phyloP scores from a whole-genome alignment of 2,113 vertebrate genomes.

The Furnarius figulus region DNA sequence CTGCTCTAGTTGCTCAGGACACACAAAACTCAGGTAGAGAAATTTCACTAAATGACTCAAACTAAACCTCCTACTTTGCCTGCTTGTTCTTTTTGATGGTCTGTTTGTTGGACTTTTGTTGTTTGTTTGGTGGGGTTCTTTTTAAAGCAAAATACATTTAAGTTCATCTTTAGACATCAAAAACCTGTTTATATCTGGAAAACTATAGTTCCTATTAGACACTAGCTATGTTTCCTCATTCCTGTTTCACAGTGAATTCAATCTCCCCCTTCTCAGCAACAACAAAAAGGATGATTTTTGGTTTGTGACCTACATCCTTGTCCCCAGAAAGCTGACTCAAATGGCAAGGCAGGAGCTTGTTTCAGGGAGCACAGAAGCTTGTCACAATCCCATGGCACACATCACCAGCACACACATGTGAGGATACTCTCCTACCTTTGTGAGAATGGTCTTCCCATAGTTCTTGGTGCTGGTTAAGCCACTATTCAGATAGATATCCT shows the following conservation, averaged over 20 bases:
- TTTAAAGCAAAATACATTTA: neutral
- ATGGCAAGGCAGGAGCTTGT: neutral
- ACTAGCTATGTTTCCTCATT: neutral
- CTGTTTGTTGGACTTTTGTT: neutral
- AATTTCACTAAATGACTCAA: neutral
- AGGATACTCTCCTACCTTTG: constrained; percentile 82
- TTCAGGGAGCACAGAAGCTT: neutral
- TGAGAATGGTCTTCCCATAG: constrained; percentile 98
- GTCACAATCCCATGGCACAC: neutral
- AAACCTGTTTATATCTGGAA: neutral
- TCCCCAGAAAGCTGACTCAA: neutral
- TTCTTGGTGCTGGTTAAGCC: constrained; percentile 98
- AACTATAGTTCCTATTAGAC: neutral
- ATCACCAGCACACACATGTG: rapidly evolving
- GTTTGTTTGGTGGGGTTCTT: neutral
- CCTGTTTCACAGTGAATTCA: neutral
- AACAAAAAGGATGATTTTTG: neutral
- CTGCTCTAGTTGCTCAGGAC: neutral
- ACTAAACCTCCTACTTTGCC: neutral
- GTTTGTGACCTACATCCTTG: neutral
- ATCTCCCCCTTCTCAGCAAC: neutral
- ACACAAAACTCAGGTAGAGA: neutral
- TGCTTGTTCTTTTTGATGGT: neutral
- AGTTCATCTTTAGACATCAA: neutral
- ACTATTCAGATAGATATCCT: constrained; percentile 93